A percentile compares a stretch with the other conserved stretches of the same genome.
Evolutionary conservation across 1,140 invertebrate genomes (phyloP).

Genomic region (Drosophila nigrodunni): DNA sequence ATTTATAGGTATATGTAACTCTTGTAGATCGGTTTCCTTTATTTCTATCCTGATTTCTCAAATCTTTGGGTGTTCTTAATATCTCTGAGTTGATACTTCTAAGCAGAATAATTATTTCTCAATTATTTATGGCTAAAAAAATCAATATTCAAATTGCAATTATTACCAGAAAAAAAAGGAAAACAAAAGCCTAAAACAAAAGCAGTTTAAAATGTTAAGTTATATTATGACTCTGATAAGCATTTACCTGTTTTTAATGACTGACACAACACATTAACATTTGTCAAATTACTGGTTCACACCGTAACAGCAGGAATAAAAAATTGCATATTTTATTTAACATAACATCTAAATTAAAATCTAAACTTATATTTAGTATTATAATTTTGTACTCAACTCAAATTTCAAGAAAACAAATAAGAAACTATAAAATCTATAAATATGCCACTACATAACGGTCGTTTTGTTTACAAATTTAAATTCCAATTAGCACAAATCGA

Average conservation of each 20-base stretch:
- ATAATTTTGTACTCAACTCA: conserved; percentile 64
- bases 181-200: neutral
- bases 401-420: conserved; percentile 48
- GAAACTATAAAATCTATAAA: conserved; percentile 60
- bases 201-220: conserved; percentile 6
- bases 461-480: conserved; percentile 11
- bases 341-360: conserved; percentile 14
- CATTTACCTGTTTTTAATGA: conserved; percentile 38
- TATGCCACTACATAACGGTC: conserved; percentile 55
- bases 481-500: neutral
- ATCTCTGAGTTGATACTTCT: neutral
- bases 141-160: neutral
- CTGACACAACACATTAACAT: conserved; percentile 29
- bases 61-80: neutral
- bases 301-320: conserved; percentile 12
- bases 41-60: neutral
- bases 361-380: conserved; percentile 42
- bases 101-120: neutral
- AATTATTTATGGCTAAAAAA: neutral
- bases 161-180: too few relatives aligned
- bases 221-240: conserved; percentile 28
- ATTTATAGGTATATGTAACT: conserved; percentile 16
- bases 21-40: conserved; percentile 26
- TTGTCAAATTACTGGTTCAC: conserved; percentile 29
- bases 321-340: conserved; percentile 13